A percentile compares a stretch with the other conserved stretches of the same genome.
These are phyloP conservation scores for Callipepla californica DNA, from an alignment of 2,113 vertebrate species.

Conservation along the genomic window DNA sequence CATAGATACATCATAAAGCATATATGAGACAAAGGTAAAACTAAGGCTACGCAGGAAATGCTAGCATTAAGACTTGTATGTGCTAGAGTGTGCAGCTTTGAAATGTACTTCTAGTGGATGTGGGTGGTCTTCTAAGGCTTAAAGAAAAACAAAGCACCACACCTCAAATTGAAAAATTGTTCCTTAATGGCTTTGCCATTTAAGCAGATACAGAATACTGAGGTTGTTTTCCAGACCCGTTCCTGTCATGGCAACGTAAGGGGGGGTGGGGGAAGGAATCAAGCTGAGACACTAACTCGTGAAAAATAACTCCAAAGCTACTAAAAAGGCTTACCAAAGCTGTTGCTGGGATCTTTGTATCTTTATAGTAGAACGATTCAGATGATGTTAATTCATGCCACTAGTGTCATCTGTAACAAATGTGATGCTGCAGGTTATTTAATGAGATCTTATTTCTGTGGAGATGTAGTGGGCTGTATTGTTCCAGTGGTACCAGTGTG, in stretches of 20 bases:
- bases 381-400: conserved; percentile 1
- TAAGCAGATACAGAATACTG: conserved; percentile 45
- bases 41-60: conserved; percentile 49
- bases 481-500: not conserved
- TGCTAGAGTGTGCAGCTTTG: conserved; percentile 54
- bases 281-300: not conserved
- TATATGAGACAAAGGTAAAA: conserved; percentile 23
- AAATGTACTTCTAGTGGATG: not conserved
- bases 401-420: conserved; percentile 19
- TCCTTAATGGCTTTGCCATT: conserved; percentile 33
- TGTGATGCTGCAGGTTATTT: conserved; percentile 2
- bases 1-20: not conserved
- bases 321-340: conserved; percentile 26
- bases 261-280: conserved; percentile 39
- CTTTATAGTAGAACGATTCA: not conserved
- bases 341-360: conserved; percentile 31
- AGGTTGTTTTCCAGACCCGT: conserved; percentile 29
- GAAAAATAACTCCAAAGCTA: not conserved
- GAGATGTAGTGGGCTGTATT: not conserved
- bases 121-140: conserved; percentile 36
- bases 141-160: not conserved
- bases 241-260: conserved; percentile 5
- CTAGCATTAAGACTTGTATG: conserved; percentile 66
- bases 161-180: not conserved
- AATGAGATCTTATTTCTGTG: not conserved